phyloP scores from a whole-genome alignment of 2,888 invertebrate species.

The Notocelia uddmanniana region DNA sequence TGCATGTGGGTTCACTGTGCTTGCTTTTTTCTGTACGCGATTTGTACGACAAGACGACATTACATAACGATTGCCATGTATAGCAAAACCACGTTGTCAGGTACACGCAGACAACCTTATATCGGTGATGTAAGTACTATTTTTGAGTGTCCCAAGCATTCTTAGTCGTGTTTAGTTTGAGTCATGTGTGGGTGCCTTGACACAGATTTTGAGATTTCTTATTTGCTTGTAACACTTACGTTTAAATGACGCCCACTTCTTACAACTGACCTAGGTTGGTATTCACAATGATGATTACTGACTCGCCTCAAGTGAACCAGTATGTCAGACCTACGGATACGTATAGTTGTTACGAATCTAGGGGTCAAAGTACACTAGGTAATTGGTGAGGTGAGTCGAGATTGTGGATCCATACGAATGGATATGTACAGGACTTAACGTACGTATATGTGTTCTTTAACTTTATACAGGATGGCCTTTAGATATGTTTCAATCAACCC shows the following conservation, averaged over 20 bases:
- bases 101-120: not conserved
- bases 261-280: not conserved
- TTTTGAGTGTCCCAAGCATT: not conserved
- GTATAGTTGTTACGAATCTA: not conserved
- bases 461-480: not conserved
- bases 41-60: conserved; percentile 51
- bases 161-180: not conserved
- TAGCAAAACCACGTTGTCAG: conserved; percentile 22
- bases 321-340: not conserved
- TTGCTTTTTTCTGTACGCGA: conserved; percentile 58
- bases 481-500: no score
- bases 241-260: conserved; percentile 41
- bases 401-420: no score
- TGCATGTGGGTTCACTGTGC: conserved; percentile 77
- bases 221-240: conserved; percentile 42
- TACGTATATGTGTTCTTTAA: no score
- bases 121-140: not conserved
- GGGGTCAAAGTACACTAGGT: not conserved
- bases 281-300: not conserved
- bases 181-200: conserved; percentile 40
- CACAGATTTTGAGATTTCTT: conserved; percentile 42
- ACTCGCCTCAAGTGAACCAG: not conserved
- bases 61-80: conserved; percentile 47
- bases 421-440: no score
- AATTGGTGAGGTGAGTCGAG: not conserved